Evolutionary conservation across 1,140 invertebrate species (phyloP), one percentile per base, ranked within the genome.

Genomic region (Daktulosphaira vitifoliae): DNA sequence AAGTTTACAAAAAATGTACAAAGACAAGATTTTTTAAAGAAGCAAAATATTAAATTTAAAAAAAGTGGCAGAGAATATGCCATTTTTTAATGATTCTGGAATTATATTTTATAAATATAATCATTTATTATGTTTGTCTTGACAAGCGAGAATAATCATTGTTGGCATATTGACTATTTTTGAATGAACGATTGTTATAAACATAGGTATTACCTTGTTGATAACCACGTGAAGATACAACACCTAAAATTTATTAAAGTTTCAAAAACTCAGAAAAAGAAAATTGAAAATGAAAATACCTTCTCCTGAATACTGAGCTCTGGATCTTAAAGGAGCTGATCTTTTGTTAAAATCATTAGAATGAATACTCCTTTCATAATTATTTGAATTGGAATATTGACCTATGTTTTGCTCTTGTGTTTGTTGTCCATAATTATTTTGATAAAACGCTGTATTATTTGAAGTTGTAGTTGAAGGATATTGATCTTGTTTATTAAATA

Each of bases 271-370:
- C 29, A 33, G 29, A 33, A 33, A 33, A 11, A 11, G 29, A 33
- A 33, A 33, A 33, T 33, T 33, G 29, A 33, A 26, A 7, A 16
- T 44, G 5, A 44, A 44, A 16, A 2, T 26, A 62, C 56, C 56
- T 29, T 48, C 26, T n/a, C 25, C 42, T 29, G 16, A 7, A 29
- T 59, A 56, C 18, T 13, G 15, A 22, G n/a, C n/a, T 56, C 23
- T 44, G 18, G 20, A 8, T 44, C 39, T 56, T 16, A 39, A 39
- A 7, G 52, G 22, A 54, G 23, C 11, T 26, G 56, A 20, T 46
- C 22, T 62, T 48, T 48, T 62, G 44, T 62, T 62, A 9, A 33
- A 62, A 33, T 48, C 42, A 18, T 48, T 62, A 15, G 56, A 46
- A 8, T 62, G 56, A 5, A n/a, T 62, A 4, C 42, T 29, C 9